Base-by-base conservation (phyloP, 1,140 invertebrate genomes). In the Brachionus asplanchnoidis region DNA sequence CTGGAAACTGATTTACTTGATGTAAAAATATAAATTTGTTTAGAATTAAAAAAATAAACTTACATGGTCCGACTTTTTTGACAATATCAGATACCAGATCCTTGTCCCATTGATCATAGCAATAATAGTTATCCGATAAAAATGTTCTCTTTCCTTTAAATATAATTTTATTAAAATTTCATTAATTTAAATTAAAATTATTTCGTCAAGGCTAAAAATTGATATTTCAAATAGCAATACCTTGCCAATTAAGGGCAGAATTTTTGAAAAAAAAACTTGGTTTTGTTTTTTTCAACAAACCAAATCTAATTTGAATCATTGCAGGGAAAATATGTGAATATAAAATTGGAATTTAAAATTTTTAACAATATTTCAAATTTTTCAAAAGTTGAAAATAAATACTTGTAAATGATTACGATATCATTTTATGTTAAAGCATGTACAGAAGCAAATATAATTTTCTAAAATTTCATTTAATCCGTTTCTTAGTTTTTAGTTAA, bases 91-190 rank as follows among this genome's bases (percentile, higher is more conserved):
- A 80, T 2, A 80, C 14, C 3, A 80, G 50, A 80, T 80, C 56
- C 42, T 80, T 80, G 50, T 80, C 78, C 78, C 78, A 80, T 42
- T 80, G 44, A 3, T 53, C 60, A 66, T 42, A 80, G 36, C 50
- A 56, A 66, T 56, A 80, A 42, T 80, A 80, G n/a, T 42, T 66
- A 42, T 80, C 78, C 14, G 53, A 28, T 26, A 80, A 80, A 66
- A 80, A 80, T 42, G 50, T 56, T 60, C 78, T 79, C 17, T 79
- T 79, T n/a, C 12, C 50, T 53, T 44, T n/a, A n/a, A n/a, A n/a
- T n/a, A 42, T 42, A 42, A 42, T 9, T 42, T 42, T 42, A 42
- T 9, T 42, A 42, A 5, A 42, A 42, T n/a, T n/a, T n/a, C n/a
- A n/a, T n/a, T n/a, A n/a, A n/a, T n/a, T n/a, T n/a, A n/a, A n/a